A percentile compares a stretch with the other conserved stretches of the same genome.
These are phyloP conservation scores for Nicator chloris DNA, from an alignment of 2,113 vertebrate species.

Conservation along the genomic window DNA sequence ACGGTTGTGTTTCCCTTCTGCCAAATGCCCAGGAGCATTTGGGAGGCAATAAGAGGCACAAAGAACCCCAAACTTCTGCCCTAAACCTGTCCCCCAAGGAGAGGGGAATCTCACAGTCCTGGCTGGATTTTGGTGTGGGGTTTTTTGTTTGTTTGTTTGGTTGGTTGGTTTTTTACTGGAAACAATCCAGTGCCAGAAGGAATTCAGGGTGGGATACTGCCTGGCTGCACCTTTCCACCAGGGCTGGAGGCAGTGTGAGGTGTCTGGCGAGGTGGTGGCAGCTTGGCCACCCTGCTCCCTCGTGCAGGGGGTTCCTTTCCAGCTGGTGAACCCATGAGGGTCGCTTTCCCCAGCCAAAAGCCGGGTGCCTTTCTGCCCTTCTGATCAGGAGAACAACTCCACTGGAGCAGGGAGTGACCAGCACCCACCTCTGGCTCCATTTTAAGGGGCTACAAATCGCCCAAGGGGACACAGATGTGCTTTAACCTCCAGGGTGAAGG, in stretches of 20 bases:
- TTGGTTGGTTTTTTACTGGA: not conserved
- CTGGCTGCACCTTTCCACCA: not conserved
- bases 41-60: not conserved
- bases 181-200: not conserved
- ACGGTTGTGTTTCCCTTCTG: not conserved
- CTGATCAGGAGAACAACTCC: not conserved
- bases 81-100: not conserved
- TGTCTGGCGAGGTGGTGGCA: not conserved
- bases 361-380: not conserved
- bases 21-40: not conserved
- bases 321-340: not conserved
- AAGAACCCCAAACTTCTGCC: not conserved
- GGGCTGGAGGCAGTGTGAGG: not conserved
- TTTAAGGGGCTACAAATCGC: not conserved
- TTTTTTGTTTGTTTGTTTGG: rapidly evolving
- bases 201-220: rapidly evolving
- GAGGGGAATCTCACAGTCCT: not conserved
- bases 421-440: rapidly evolving
- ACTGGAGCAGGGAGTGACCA: not conserved
- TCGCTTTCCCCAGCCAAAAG: not conserved
- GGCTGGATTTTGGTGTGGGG: not conserved
- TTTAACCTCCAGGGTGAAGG: not conserved
- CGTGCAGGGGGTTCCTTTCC: not conserved
- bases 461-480: not conserved
- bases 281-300: not conserved